Conservation (phyloP, 2,888 invertebrate genomes). For the Ormyrus labotus region DNA sequence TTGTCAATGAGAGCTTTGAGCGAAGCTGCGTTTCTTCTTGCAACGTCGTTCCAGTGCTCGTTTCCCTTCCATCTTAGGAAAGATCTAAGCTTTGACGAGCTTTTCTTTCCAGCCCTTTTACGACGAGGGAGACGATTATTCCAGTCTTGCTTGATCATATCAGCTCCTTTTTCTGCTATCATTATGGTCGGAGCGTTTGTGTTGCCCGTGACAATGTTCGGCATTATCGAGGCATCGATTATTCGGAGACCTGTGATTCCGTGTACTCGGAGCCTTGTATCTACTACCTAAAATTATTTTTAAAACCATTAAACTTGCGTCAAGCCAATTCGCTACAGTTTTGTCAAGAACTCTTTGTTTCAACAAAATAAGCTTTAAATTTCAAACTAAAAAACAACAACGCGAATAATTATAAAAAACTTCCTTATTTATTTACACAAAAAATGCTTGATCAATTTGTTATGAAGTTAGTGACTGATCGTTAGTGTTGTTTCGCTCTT, state of each 20-base stretch:
- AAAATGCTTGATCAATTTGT: neutral
- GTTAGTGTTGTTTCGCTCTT: no score
- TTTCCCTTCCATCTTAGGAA: neutral
- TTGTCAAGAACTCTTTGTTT: no score
- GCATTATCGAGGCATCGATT: constrained; percentile 91
- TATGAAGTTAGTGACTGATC: no score
- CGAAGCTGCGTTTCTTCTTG: neutral
- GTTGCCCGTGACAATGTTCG: constrained; percentile 86
- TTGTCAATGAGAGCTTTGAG: no score
- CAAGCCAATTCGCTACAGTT: no score
- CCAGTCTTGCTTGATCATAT: constrained; percentile 88
- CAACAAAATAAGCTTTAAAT: no score
- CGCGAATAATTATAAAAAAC: no score
- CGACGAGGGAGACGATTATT: no score
- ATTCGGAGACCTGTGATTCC: constrained; percentile 84
- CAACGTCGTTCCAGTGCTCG: neutral
- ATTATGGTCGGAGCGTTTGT: constrained; percentile 90
- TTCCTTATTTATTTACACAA: neutral
- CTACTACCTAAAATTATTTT: constrained; percentile 79
- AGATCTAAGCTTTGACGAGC: no score
- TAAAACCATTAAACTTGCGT: no score
- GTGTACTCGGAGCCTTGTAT: constrained; percentile 82
- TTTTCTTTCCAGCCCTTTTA: no score
- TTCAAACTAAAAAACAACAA: no score
- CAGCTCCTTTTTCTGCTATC: constrained; percentile 90